Evolutionary conservation across 2,888 invertebrate genomes (phyloP), one percentile per base, ranked within the genome.

Genomic region (Mellilla xanthometata): DNA sequence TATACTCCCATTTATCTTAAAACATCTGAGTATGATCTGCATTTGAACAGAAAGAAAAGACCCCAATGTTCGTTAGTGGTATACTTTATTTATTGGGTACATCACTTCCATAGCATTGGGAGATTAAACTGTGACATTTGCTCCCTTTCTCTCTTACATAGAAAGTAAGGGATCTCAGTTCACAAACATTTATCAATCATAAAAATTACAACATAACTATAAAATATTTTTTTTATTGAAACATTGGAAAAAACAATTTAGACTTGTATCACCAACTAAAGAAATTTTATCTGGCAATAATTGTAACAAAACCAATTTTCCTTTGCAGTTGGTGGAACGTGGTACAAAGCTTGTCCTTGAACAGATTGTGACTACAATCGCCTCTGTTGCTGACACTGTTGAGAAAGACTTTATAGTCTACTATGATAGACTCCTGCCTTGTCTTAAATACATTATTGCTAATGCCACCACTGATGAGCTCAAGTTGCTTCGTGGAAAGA

Each of bases 281-380:
- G 8, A 24, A 24, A 24, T 8, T 24, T 5, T 2, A 2, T 19
- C 24, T 24, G 3, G 8, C 8, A n/a, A 3, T 8, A 5, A 1
- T 1, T 19, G 1, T 19, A 19, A 2, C 8, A 24, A 24, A 8
- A 1, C 3, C 3, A n/a, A 12, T 4, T 36, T 9, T 34, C 12
- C 23, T 44, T 68, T 62, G 22, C 66, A 94, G 92, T 91, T 99
- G 56, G 94, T 98, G 36, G 96, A 97, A 76, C 95, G 95, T 60
- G 99, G 98, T 34, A 98, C 96, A 8, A 99, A 99, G 80, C 91
- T 99, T 53, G 99, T 99, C 6, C 87, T 99, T 52, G 99, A 99
- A 85, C 99, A 99, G 88, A 95, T 97, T 38, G 98, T 99, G n/a
- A 99, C 99, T 0, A 99, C 99, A 2, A 96, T 99, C 56, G 99